Evolutionary conservation across 1,140 invertebrate genomes (phyloP).

Genomic region (Lordiphosa mommai): DNA sequence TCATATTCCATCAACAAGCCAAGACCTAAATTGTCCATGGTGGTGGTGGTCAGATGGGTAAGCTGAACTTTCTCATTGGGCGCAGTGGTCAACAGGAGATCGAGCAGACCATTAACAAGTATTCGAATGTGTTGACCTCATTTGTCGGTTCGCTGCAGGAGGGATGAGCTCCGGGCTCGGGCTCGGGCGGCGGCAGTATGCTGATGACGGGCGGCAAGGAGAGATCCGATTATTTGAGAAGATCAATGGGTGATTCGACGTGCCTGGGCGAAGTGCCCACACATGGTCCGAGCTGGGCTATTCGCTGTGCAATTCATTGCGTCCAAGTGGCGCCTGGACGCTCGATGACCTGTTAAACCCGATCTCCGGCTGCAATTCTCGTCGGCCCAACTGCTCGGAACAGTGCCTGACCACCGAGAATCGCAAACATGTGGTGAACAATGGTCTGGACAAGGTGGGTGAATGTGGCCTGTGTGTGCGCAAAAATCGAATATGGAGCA

Average conservation of each 20-base stretch:
- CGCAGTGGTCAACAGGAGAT: slow-evolving; percentile 88
- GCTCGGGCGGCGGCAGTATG: neutral
- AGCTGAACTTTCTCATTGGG: slow-evolving; percentile 83
- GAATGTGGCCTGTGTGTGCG: slow-evolving; percentile 92
- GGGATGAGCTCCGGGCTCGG: slow-evolving; percentile 67
- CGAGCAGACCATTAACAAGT: slow-evolving; percentile 89
- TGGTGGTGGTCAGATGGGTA: slow-evolving; percentile 35
- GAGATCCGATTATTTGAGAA: slow-evolving; percentile 84
- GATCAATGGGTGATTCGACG: slow-evolving; percentile 89
- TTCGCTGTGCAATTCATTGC: slow-evolving; percentile 93
- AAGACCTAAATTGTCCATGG: too few species aligned
- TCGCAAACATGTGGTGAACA: slow-evolving; percentile 94
- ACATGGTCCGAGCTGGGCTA: slow-evolving; percentile 91
- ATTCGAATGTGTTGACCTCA: slow-evolving; percentile 86
- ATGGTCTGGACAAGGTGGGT: slow-evolving; percentile 95
- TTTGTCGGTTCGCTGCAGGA: slow-evolving; percentile 84
- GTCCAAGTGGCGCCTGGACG: slow-evolving; percentile 92
- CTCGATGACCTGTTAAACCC: slow-evolving; percentile 87
- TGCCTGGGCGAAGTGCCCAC: slow-evolving; percentile 97
- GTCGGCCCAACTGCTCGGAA: slow-evolving; percentile 92
- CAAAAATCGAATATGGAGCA: slow-evolving; percentile 89
- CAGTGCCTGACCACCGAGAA: slow-evolving; percentile 98
- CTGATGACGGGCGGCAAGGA: slow-evolving; percentile 80
- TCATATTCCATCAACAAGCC: too few species aligned
- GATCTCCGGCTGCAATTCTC: slow-evolving; percentile 90